These are phyloP conservation scores for Diphyllodes magnificus DNA, from an alignment of 2,113 vertebrate genomes.

Conservation along the genomic window DNA sequence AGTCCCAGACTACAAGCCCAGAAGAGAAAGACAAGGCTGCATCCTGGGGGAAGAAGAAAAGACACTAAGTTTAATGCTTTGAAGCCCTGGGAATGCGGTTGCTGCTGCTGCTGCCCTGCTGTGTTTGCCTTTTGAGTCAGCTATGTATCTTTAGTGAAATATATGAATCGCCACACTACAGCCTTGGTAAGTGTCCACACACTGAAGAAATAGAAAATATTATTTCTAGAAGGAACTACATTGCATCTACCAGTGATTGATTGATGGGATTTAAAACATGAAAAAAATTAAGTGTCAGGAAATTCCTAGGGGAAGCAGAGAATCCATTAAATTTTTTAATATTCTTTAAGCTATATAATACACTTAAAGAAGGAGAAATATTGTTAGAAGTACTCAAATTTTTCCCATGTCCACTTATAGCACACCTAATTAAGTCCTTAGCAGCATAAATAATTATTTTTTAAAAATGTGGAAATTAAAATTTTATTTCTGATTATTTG, in stretches of 20 bases:
- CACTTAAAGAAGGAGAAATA: background rate
- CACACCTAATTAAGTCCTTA: background rate
- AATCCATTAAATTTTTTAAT: background rate
- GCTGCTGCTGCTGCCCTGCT: background rate
- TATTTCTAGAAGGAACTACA: background rate
- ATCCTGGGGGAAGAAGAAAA: background rate
- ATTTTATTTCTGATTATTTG: background rate
- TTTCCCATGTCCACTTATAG: background rate
- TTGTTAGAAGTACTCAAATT: background rate
- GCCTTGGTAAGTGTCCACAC: background rate
- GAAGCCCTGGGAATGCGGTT: background rate
- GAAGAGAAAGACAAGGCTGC: background rate
- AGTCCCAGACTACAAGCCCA: background rate
- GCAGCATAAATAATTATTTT: background rate
- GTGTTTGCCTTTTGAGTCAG: background rate
- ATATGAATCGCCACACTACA: background rate
- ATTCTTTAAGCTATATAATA: background rate
- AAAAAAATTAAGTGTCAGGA: background rate
- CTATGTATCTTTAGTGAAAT: background rate
- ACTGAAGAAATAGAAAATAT: background rate
- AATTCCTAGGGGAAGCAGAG: background rate
- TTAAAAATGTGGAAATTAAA: background rate
- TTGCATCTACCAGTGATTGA: background rate
- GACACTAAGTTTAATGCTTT: background rate
- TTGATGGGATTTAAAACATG: background rate